These are phyloP conservation scores for Poeciliopsis turrubarensis DNA, from an alignment of 2,113 vertebrate species.

Conservation along the genomic window DNA sequence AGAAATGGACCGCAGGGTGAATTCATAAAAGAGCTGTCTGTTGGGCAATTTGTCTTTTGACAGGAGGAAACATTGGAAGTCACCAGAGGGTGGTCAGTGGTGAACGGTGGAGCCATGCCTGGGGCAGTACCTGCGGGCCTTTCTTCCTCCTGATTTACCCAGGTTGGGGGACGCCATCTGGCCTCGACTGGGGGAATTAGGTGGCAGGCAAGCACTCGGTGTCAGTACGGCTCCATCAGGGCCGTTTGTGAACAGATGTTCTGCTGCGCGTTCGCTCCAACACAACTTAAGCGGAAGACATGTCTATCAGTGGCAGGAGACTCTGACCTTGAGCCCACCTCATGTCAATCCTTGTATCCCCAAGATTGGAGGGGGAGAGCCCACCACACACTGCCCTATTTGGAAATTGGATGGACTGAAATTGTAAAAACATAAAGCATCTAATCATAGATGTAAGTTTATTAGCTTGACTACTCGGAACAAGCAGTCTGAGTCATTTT, in stretches of 20 bases:
- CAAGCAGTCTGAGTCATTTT: background rate
- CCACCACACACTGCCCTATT: conserved; percentile 23
- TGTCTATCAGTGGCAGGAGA: conserved; percentile 89
- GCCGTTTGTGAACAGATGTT: conserved; percentile 99
- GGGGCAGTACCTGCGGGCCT: conserved; percentile 89
- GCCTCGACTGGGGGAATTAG: conserved; percentile 93
- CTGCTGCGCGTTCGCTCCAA: conserved; percentile 90
- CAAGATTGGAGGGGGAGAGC: conserved; percentile 44
- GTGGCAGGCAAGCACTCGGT: conserved; percentile 80
- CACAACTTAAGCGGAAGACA: conserved; percentile 92
- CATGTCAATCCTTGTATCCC: conserved; percentile 68
- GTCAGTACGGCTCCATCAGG: conserved; percentile 95
- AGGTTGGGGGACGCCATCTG: conserved; percentile 88
- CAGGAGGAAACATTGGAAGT: conserved; percentile 85
- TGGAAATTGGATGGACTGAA: conserved; percentile 42
- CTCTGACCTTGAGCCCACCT: conserved; percentile 82
- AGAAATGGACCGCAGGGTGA: conserved; percentile 80
- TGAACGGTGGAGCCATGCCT: conserved; percentile 85
- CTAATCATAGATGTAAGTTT: conserved; percentile 12
- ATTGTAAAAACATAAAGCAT: conserved; percentile 34
- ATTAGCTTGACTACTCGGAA: conserved; percentile 10
- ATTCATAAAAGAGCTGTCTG: conserved; percentile 85
- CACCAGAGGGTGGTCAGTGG: conserved; percentile 84
- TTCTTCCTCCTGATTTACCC: conserved; percentile 82
- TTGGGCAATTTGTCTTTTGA: conserved; percentile 93